Evolutionary conservation across 2,888 invertebrate species (phyloP).

Genomic region (Melieria picta): DNA sequence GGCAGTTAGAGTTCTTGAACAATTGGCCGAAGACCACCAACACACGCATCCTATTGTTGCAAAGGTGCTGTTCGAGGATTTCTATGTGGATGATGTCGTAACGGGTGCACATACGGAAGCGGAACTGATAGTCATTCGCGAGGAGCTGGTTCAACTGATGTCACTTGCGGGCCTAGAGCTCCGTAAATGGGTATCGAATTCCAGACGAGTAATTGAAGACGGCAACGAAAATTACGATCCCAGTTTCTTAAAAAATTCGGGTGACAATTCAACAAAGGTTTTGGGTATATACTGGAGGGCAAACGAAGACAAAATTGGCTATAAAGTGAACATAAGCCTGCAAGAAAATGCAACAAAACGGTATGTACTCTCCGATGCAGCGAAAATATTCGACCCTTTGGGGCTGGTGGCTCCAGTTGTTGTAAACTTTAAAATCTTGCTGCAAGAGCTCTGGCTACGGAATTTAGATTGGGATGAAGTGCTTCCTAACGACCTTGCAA

Average conservation of each 20-base stretch:
- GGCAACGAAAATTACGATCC: background rate
- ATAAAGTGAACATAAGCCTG: background rate
- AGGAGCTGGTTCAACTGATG: slow-evolving; percentile 32
- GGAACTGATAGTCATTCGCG: slow-evolving; percentile 17
- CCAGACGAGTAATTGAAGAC: background rate
- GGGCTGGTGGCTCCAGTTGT: background rate
- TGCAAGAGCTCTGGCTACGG: background rate
- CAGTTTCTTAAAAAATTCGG: background rate
- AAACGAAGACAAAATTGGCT: background rate
- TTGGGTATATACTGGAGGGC: background rate
- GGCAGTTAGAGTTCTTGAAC: slow-evolving; percentile 36
- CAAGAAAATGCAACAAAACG: background rate
- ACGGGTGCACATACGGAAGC: slow-evolving; percentile 27
- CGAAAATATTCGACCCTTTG: background rate
- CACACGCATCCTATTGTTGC: slow-evolving; percentile 38
- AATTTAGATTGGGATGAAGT: background rate
- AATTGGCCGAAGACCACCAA: slow-evolving; percentile 42
- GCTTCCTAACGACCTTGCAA: background rate
- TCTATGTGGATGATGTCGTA: slow-evolving; percentile 47
- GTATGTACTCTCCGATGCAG: background rate
- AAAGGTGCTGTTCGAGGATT: slow-evolving; percentile 35
- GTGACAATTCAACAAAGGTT: background rate
- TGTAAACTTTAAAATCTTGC: background rate
- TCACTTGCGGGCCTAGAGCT: slow-evolving; percentile 9
- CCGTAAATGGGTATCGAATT: slow-evolving; percentile 26